Base-by-base conservation (phyloP, 2,888 invertebrate genomes). In the Pristionchus japonicus region DNA sequence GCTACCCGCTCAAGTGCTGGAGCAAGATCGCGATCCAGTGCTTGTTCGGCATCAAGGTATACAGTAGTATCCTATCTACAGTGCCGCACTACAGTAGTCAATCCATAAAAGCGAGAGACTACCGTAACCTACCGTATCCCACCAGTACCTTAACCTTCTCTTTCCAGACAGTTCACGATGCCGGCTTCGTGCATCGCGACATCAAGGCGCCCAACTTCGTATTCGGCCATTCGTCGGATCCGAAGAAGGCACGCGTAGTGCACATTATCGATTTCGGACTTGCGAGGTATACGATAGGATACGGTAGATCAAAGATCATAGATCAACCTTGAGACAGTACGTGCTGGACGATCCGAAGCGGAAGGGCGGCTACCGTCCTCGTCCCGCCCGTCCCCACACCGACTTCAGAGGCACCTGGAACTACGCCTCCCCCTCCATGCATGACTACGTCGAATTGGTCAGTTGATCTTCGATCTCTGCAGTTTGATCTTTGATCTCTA, bases 341-440 rank as follows among this genome's bases (percentile, higher is more conserved):
- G 74, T 27, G 23, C 23, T 83, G 17, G 20, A 31, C 11, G 40
- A 74, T 40, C 47, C 47, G 47, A 43, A 31, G 49, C n/a, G 27
- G 17, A 17, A 23, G 80, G n/a, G 27, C 49, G 27, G 13, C 13
- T 47, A 47, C 47, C 47, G 43, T 2, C 82, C 82, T 20, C 31
- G 82, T 4, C 34, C 52, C 17, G 82, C 82, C 34, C 31, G 91
- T 13, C 82, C 74, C 40, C 86, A 61, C 52, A 88, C 80, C 31
- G 91, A 91, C 61, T 91, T 77, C 77, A 67, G 91, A 37, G 91
- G 91, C 61, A 91, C 91, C n/a, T 43, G 87, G 64, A 88, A 88
- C 43, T 91, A 91, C 88, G 89, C 89, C 57, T 88, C 90, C 70
- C 89, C 90, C 9, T 27, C 67, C 40, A 90, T 91, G 87, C 91